phyloP scores from a whole-genome alignment of 2,113 vertebrate genomes.

The Vireo altiloquus region DNA sequence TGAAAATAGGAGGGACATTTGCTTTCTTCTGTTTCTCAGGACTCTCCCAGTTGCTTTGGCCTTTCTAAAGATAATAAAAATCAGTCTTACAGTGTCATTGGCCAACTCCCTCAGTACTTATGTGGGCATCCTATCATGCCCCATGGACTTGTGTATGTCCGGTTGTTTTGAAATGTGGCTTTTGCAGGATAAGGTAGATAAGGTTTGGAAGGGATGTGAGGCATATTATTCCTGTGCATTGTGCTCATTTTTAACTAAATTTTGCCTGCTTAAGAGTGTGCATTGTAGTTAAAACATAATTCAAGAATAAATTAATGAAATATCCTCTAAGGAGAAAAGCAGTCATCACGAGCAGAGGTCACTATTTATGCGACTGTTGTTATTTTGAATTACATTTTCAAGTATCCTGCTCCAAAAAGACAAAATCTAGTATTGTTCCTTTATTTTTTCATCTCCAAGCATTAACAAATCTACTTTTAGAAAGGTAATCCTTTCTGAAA shows the following conservation, averaged over 20 bases:
- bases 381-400: background rate
- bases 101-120: background rate
- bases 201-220: background rate
- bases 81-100: background rate
- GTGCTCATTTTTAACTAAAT: background rate
- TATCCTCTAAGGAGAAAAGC: background rate
- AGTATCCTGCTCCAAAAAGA: background rate
- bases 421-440: background rate
- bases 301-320: background rate
- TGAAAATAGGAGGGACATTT: background rate
- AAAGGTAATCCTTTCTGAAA: conserved; percentile 15
- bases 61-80: background rate
- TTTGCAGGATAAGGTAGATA: background rate
- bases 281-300: background rate
- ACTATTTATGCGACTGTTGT: background rate
- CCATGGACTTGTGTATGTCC: background rate
- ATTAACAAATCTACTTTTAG: background rate
- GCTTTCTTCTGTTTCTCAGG: background rate
- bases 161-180: background rate
- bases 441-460: background rate
- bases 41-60: background rate
- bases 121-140: background rate
- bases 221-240: background rate
- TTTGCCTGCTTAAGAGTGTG: background rate
- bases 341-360: background rate